Evolutionary conservation across 2,888 invertebrate species (phyloP).

Genomic region (Drosophila mimetica): DNA sequence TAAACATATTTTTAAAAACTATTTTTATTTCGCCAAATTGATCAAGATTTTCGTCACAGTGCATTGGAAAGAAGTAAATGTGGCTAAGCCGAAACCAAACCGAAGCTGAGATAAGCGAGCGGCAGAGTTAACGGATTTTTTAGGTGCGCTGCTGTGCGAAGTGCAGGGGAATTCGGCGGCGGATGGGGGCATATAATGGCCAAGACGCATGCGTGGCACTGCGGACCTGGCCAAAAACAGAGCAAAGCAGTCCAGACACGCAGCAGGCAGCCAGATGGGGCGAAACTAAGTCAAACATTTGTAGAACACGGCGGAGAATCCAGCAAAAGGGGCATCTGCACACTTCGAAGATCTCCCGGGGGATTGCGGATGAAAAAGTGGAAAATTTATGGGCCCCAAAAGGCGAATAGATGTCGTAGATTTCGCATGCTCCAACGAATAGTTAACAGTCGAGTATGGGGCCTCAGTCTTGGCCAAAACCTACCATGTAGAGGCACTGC

Average conservation of each 20-base stretch:
- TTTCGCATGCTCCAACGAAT: slow-evolving; percentile 44
- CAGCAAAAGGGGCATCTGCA: neutral
- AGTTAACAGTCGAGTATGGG: slow-evolving; percentile 24
- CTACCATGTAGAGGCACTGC: slow-evolving; percentile 5
- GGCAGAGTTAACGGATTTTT: slow-evolving; percentile 59
- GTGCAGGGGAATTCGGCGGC: neutral
- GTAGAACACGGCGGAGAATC: slow-evolving; percentile 53
- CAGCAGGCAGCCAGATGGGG: slow-evolving; percentile 37
- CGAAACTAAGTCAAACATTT: slow-evolving; percentile 78
- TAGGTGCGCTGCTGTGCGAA: slow-evolving; percentile 12
- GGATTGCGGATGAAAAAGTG: slow-evolving; percentile 59
- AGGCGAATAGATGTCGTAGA: slow-evolving; percentile 61
- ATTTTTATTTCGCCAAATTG: neutral
- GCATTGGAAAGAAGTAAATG: slow-evolving; percentile 30
- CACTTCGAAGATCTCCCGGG: slow-evolving; percentile 47
- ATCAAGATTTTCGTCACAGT: neutral
- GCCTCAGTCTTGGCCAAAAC: neutral
- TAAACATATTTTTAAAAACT: too few relatives aligned
- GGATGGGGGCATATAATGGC: slow-evolving; percentile 48
- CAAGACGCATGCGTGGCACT: slow-evolving; percentile 71
- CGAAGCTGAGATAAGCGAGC: slow-evolving; percentile 63
- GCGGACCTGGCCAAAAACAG: slow-evolving; percentile 41
- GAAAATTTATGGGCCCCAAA: slow-evolving; percentile 73
- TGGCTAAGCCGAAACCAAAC: slow-evolving; percentile 46
- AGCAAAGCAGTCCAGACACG: slow-evolving; percentile 27